These are phyloP conservation scores for Melanchra persicariae DNA, from an alignment of 2,888 invertebrate genomes.

Conservation along the genomic window DNA sequence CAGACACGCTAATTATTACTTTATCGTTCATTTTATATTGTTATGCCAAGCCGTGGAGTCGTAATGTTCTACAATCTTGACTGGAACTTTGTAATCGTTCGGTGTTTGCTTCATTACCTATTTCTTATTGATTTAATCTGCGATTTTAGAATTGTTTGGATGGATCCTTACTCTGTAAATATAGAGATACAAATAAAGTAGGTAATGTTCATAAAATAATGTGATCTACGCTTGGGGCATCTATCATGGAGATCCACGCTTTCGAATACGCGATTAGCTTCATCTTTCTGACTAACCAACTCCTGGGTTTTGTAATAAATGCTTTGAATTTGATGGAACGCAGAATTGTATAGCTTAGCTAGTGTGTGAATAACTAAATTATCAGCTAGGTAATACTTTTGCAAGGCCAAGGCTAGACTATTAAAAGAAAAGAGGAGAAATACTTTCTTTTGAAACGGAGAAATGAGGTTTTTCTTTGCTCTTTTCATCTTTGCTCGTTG, in stretches of 20 bases:
- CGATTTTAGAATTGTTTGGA: not conserved
- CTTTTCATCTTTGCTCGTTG: no score
- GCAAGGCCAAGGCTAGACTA: not conserved
- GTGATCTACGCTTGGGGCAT: no score
- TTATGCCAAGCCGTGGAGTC: constrained; percentile 42
- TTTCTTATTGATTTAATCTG: not conserved
- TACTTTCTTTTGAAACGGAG: no score
- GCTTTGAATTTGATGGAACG: not conserved
- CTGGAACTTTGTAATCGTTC: constrained; percentile 25
- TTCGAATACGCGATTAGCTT: no score
- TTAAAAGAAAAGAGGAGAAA: no score
- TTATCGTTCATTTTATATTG: constrained; percentile 44
- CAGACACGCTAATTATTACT: constrained; percentile 50
- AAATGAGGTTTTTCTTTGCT: no score
- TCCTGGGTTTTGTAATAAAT: no score
- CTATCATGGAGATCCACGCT: no score
- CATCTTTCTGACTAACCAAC: no score
- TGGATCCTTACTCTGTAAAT: no score
- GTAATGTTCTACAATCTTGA: constrained; percentile 37
- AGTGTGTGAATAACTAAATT: not conserved
- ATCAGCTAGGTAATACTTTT: not conserved
- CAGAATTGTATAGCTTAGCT: not conserved
- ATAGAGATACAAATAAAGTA: no score
- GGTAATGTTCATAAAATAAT: no score
- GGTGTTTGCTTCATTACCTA: not conserved